Evolutionary conservation across 1,140 invertebrate species (phyloP).

Genomic region (Drosophila suzukii): DNA sequence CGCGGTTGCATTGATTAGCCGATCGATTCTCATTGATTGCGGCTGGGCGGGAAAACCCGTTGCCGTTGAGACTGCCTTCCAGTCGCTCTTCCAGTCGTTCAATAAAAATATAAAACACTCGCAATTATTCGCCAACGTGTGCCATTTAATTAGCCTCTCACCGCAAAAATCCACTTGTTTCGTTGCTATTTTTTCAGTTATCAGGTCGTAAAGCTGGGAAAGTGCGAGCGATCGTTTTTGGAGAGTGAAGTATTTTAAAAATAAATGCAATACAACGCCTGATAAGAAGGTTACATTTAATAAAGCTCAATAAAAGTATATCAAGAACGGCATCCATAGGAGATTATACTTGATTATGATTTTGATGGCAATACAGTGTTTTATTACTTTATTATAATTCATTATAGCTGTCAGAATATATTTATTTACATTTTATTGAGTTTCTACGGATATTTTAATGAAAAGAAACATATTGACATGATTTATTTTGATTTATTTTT

Average conservation of each 20-base stretch:
- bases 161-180: constrained; percentile 1
- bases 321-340: neutral
- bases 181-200: constrained; percentile 9
- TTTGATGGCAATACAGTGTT: no score
- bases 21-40: constrained; percentile 33
- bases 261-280: constrained; percentile 2
- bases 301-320: neutral
- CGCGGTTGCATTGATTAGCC: neutral
- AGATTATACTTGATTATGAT: neutral
- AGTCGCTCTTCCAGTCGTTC: constrained; percentile 15
- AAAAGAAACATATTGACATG: no score
- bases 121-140: constrained; percentile 18
- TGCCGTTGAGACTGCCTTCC: constrained; percentile 10
- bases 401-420: no score
- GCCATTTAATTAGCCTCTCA: neutral
- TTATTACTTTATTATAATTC: no score
- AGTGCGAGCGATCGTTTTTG: neutral
- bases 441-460: no score
- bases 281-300: neutral
- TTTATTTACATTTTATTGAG: no score
- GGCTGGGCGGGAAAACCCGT: constrained; percentile 47
- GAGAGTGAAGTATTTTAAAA: constrained; percentile 11
- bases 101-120: constrained; percentile 15
- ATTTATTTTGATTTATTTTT: neutral
- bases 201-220: constrained; percentile 20